Base-by-base conservation (phyloP, 2,888 invertebrate genomes). In the Amblyteles armatorius region DNA sequence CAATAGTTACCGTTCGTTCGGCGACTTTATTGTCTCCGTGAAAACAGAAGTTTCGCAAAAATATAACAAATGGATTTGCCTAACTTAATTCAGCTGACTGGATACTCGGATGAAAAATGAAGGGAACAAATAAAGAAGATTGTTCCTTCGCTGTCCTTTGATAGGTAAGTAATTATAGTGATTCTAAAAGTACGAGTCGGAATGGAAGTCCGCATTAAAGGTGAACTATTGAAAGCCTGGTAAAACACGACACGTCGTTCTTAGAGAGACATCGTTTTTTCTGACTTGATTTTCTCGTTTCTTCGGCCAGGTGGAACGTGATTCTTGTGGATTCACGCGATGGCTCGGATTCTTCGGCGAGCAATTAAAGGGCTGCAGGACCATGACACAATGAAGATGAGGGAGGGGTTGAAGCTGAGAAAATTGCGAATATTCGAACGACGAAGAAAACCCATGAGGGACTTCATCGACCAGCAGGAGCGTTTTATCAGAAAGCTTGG, bases 21-120 rank as follows among this genome's bases (percentile, higher is more conserved):
- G 69, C 13, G 29, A 16, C 33, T 33, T 29, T 29, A 7, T 22
- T 73, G 26, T 29, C 50, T 63, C 57, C 60, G 22, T 67, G 19
- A 13, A 36, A 55, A 67, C 22, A 48, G 26, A 76, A 76, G 71
- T 79, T 82, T 33, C 16, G 19, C 48, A 44, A 81, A 69, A 63
- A 57, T 44, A 44, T 44, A 16, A 16, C 4, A 44, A 16, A 44
- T 44, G 44, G 16, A 44, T 44, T 44, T 16, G 13, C 11, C 44
- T 44, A 44, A 44, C 44, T 13, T 13, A 13, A 44, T 44, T 44
- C 13, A 13, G 2, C 44, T 44, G 13, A 44, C 16, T 44, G 40
- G 11, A 40, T 11, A 2, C 5, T 5, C 9, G 11, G 40, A 40
- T 40, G 40, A 16, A 44, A 44, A 44, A 16, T 13, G 11, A 44